A percentile compares a stretch with the other conserved stretches of the same genome.
Evolutionary conservation across 2,888 invertebrate genomes (phyloP).

Genomic region (Dryobota labecula): DNA sequence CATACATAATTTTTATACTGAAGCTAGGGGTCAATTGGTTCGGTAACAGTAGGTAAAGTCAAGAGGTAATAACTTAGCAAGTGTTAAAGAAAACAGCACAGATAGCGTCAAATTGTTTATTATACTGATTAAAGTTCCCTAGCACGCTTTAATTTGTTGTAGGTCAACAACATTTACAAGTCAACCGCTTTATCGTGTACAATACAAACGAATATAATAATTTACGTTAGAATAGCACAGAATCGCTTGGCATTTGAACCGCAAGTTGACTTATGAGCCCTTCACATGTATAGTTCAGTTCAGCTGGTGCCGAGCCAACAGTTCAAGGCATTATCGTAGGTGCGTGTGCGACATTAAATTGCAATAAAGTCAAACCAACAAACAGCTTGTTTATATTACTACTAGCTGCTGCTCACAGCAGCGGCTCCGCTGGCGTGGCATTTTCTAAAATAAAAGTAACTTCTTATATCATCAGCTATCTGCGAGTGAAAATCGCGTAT

Average conservation of each 20-base stretch:
- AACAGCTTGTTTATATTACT: slow-evolving; percentile 12
- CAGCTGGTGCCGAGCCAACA: slow-evolving; percentile 45
- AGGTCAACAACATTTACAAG: slow-evolving; percentile 25
- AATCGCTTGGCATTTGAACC: slow-evolving; percentile 42
- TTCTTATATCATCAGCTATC: no score
- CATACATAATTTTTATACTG: no score
- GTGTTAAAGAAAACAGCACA: neutral
- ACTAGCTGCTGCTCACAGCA: no score
- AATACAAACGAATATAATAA: slow-evolving; percentile 18
- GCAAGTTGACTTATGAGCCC: slow-evolving; percentile 31
- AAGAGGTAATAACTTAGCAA: neutral
- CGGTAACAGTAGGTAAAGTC: neutral
- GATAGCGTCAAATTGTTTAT: slow-evolving; percentile 19
- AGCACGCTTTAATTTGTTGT: slow-evolving; percentile 14
- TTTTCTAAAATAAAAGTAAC: no score
- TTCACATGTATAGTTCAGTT: slow-evolving; percentile 33
- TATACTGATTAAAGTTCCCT: slow-evolving; percentile 6
- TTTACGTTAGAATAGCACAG: slow-evolving; percentile 24
- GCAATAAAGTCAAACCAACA: slow-evolving; percentile 2
- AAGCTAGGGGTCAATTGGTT: no score
- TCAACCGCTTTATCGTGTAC: slow-evolving; percentile 13
- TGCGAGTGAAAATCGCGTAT: no score
- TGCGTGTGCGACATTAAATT: slow-evolving; percentile 22
- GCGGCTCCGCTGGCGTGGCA: no score
- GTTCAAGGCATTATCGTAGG: slow-evolving; percentile 48